Conservation (phyloP, 2,797 vertebrate genomes). For the Nyctalus aviator region DNA sequence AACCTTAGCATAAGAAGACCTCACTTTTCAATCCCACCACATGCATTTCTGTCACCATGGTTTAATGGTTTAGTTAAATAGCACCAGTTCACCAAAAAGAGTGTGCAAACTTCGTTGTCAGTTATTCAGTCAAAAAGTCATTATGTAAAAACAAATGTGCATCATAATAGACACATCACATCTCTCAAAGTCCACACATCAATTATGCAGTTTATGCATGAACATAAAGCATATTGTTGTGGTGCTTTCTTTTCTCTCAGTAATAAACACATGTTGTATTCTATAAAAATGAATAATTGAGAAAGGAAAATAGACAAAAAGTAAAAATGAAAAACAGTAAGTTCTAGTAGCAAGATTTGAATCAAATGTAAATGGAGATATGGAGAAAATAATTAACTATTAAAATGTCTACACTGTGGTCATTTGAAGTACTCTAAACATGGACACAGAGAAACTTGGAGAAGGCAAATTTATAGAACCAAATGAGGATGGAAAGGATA, state of each 20-base stretch:
- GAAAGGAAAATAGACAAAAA: not conserved
- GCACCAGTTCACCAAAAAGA: not conserved
- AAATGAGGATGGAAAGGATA: not conserved
- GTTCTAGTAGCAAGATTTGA: not conserved
- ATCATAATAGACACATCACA: not conserved
- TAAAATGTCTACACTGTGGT: not conserved
- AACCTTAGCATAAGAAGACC: not conserved
- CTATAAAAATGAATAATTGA: not conserved
- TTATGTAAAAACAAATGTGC: not conserved
- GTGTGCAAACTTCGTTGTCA: not conserved
- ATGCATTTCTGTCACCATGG: rapidly evolving
- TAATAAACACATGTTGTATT: not conserved
- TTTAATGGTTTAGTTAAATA: not conserved
- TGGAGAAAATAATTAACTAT: not conserved
- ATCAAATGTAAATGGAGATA: not conserved
- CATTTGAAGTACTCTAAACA: not conserved
- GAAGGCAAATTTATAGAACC: not conserved
- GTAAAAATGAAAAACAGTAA: not conserved
- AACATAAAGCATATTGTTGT: not conserved
- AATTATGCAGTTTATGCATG: not conserved
- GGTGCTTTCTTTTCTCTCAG: not conserved
- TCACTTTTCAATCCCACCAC: not conserved
- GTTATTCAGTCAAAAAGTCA: not conserved
- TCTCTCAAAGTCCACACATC: not conserved
- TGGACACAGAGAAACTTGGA: not conserved